phyloP scores from a whole-genome alignment of 2,113 vertebrate species.

The Silurus glanis region DNA sequence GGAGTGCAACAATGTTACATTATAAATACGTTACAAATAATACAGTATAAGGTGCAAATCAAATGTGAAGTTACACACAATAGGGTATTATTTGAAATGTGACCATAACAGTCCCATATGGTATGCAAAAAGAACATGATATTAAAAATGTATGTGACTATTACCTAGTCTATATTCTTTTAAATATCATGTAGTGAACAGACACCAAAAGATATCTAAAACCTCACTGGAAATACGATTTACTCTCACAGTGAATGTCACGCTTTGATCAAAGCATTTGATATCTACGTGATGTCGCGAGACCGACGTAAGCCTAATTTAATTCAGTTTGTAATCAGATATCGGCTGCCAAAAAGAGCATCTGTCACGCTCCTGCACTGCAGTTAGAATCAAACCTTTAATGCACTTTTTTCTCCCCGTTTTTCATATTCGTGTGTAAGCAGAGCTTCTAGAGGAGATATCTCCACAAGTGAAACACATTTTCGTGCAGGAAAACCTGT shows the following conservation, averaged over 20 bases:
- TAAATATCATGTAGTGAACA: background rate
- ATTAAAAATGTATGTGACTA: background rate
- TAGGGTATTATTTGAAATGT: too few species aligned
- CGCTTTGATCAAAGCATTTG: background rate
- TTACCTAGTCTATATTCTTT: background rate
- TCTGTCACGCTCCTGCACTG: too few species aligned
- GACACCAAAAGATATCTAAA: background rate
- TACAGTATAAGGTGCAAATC: too few species aligned
- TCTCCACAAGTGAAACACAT: background rate
- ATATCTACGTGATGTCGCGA: background rate
- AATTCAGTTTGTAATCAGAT: constrained; percentile 14
- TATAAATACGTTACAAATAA: too few species aligned
- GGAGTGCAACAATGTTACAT: too few species aligned
- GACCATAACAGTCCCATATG: background rate
- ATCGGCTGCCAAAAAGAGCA: background rate
- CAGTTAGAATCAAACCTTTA: background rate
- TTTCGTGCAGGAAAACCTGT: background rate
- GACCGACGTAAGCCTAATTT: background rate
- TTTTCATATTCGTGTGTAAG: background rate
- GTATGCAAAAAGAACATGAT: background rate
- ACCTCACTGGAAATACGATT: background rate
- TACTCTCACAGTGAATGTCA: background rate
- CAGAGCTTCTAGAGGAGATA: background rate
- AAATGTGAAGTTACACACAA: too few species aligned
- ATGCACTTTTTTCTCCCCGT: background rate